A percentile compares a stretch with the other conserved stretches of the same genome.
Evolutionary conservation across 2,797 vertebrate genomes (phyloP).

Genomic region (Scolopax rusticola): DNA sequence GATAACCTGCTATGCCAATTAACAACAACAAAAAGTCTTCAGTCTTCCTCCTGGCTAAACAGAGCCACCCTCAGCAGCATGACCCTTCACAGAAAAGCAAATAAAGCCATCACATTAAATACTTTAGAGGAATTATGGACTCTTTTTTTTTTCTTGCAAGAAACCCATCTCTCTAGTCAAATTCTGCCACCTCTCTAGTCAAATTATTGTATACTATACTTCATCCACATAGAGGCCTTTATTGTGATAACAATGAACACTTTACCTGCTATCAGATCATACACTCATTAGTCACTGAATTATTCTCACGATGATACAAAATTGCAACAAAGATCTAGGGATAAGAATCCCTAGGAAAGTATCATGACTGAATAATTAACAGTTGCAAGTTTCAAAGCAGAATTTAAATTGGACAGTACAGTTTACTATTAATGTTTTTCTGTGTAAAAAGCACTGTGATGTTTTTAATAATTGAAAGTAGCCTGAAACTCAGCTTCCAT

Average conservation of each 20-base stretch:
- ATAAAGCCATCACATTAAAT: not conserved
- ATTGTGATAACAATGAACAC: not conserved
- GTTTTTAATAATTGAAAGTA: not conserved
- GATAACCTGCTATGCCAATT: not conserved
- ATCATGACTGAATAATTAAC: not conserved
- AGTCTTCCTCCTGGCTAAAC: not conserved
- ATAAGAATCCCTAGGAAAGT: not conserved
- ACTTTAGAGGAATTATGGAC: not conserved
- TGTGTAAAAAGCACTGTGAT: rapidly evolving
- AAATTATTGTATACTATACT: not conserved
- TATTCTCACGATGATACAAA: not conserved
- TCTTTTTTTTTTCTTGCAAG: not conserved
- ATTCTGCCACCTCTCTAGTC: not conserved
- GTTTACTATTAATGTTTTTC: not conserved
- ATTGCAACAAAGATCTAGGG: not conserved
- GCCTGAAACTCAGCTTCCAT: not conserved
- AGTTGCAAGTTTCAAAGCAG: not conserved
- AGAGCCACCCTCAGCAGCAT: not conserved
- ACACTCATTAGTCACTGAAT: rapidly evolving
- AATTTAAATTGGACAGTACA: not conserved
- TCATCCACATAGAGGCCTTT: not conserved
- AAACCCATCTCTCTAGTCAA: not conserved
- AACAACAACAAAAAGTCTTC: not conserved
- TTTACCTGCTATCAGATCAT: rapidly evolving
- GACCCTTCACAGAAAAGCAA: not conserved